Evolutionary conservation across 2,113 vertebrate genomes (phyloP).

Genomic region (Otocyon megalotis): DNA sequence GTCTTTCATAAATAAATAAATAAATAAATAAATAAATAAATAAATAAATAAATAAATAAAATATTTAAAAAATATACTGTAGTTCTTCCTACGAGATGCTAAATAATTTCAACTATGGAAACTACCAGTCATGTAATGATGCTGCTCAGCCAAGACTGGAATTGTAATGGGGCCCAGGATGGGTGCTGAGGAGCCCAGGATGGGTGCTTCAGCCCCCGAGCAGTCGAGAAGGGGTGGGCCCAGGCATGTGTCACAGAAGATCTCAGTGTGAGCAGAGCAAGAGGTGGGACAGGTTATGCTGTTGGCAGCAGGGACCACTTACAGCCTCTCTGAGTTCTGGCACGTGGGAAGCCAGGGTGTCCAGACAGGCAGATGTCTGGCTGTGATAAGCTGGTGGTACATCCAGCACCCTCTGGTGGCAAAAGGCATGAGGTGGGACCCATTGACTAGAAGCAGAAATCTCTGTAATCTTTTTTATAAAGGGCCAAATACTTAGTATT

Average conservation of each 20-base stretch:
- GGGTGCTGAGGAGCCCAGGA: too few relatives aligned
- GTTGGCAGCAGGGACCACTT: not conserved
- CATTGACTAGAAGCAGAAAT: not conserved
- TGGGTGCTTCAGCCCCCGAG: not conserved
- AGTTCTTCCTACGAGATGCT: not conserved
- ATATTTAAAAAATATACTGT: too few relatives aligned
- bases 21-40: too few relatives aligned
- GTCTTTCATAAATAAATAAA: too few relatives aligned
- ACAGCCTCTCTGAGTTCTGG: not conserved
- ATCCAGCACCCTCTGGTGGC: not conserved
- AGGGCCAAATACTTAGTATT: not conserved
- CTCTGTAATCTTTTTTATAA: not conserved
- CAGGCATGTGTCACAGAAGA: not conserved
- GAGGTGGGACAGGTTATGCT: not conserved
- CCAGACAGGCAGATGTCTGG: rapidly evolving
- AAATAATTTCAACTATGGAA: not conserved
- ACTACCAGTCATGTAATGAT: not conserved
- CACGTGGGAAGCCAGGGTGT: not conserved
- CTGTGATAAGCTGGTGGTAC: not conserved
- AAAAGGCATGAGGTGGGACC: not conserved
- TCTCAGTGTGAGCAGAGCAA: not conserved
- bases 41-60: too few relatives aligned
- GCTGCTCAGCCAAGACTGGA: not conserved
- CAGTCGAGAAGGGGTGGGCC: not conserved
- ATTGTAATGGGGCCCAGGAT: not conserved